Evolutionary conservation across 2,797 vertebrate genomes (phyloP).

Genomic region (Acrossocheilus wenchowensis): DNA sequence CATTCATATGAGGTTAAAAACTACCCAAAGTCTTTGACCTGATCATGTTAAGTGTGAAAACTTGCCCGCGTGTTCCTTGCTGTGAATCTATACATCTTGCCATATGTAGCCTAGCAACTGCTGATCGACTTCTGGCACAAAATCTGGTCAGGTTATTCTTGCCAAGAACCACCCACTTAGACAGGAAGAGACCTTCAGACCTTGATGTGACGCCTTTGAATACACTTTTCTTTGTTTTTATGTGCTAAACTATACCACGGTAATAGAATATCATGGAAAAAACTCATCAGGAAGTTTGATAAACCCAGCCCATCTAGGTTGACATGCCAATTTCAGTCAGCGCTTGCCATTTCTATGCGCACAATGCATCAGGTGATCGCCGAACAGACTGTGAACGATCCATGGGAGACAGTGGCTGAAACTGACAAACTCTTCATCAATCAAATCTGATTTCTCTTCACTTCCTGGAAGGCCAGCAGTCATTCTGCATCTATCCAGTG

Average conservation of each 20-base stretch:
- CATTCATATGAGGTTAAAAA: conserved; percentile 24
- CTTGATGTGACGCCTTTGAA: background rate
- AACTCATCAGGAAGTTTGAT: background rate
- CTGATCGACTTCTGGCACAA: background rate
- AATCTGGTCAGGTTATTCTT: background rate
- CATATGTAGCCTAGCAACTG: conserved; percentile 26
- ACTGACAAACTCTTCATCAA: conserved; percentile 18
- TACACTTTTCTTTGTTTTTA: background rate
- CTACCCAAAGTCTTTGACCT: background rate
- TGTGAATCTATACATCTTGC: background rate
- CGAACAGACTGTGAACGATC: background rate
- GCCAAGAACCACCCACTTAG: conserved; percentile 20
- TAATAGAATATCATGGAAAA: background rate
- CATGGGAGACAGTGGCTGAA: background rate
- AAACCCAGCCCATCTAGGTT: background rate
- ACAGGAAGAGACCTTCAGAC: conserved; percentile 4
- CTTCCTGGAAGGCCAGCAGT: conserved; percentile 3
- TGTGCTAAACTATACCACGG: background rate
- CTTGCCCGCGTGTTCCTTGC: background rate
- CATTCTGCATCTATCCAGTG: background rate
- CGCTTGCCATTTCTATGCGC: background rate
- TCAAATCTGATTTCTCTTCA: conserved; percentile 25
- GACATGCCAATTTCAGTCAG: background rate
- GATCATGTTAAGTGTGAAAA: conserved; percentile 15
- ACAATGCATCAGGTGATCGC: background rate